Percentiles rank a stretch among this genome's conserved stretches.
phyloP scores from a whole-genome alignment of 2,888 invertebrate species.

The Philereme vetulata region DNA sequence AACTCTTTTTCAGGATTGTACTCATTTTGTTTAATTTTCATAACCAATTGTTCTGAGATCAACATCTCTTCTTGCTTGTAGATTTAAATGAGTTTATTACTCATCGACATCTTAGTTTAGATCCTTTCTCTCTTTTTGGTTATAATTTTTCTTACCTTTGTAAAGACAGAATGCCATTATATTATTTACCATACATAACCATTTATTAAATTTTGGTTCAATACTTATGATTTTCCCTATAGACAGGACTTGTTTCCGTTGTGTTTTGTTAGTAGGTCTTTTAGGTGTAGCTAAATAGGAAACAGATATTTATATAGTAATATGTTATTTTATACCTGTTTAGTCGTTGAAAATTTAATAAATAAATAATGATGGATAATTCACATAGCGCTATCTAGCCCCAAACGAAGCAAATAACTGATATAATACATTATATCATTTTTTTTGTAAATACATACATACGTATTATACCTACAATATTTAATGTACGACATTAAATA shows the following conservation, averaged over 20 bases:
- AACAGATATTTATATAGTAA: neutral
- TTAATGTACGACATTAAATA: too few relatives aligned
- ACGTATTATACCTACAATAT: too few relatives aligned
- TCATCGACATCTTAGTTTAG: neutral
- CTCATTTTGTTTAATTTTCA: slow-evolving; percentile 6
- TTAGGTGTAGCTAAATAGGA: slow-evolving; percentile 3
- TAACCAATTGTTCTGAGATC: neutral
- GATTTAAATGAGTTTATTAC: too few relatives aligned
- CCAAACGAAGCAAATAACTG: too few relatives aligned
- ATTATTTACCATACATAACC: neutral
- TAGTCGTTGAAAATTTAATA: too few relatives aligned
- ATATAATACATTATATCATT: too few relatives aligned
- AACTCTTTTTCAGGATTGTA: slow-evolving; percentile 12
- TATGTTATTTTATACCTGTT: neutral
- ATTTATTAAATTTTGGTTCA: neutral
- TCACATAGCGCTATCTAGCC: too few relatives aligned
- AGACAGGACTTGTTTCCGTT: neutral
- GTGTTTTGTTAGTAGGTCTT: slow-evolving; percentile 4
- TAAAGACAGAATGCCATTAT: neutral
- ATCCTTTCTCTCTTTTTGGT: neutral
- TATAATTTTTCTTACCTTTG: slow-evolving; percentile 2
- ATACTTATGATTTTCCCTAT: neutral
- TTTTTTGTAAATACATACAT: too few relatives aligned
- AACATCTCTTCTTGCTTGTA: neutral
- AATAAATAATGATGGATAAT: too few relatives aligned